These are phyloP conservation scores for Galagoides demidoff DNA, from an alignment of 2,797 vertebrate species.

Conservation along the genomic window DNA sequence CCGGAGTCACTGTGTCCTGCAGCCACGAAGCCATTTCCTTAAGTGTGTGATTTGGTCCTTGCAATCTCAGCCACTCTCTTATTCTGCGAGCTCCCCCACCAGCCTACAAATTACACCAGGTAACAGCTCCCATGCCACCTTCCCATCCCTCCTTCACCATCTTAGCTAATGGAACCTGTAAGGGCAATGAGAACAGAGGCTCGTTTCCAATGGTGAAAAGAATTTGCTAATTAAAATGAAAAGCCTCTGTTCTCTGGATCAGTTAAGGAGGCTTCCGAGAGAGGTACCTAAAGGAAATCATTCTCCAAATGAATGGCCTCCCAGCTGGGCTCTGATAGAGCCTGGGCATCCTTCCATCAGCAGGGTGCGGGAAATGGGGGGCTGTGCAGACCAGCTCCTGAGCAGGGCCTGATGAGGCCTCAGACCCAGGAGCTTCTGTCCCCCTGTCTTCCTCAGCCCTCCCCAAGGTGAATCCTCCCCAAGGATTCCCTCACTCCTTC, in stretches of 20 bases:
- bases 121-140: conserved; percentile 65
- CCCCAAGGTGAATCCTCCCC: no score
- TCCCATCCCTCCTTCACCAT: background rate
- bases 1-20: conserved; percentile 64
- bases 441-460: background rate
- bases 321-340: conserved; percentile 16
- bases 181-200: conserved; percentile 75
- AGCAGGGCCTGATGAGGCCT: conserved; percentile 23
- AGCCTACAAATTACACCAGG: conserved; percentile 70
- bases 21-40: conserved; percentile 76
- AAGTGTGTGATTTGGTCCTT: conserved; percentile 69
- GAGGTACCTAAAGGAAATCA: conserved; percentile 59
- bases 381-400: background rate
- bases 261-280: conserved; percentile 5
- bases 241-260: conserved; percentile 58
- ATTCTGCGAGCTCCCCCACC: conserved; percentile 53
- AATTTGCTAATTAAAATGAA: conserved; percentile 78
- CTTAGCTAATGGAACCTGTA: conserved; percentile 53
- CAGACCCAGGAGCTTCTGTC: background rate
- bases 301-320: conserved; percentile 65
- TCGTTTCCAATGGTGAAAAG: conserved; percentile 69
- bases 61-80: conserved; percentile 59
- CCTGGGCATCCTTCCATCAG: background rate
- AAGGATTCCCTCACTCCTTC: background rate
- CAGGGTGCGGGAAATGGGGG: background rate